A percentile compares a stretch with the other conserved stretches of the same genome.
Conservation (phyloP, 2,113 vertebrate species). For the Pseudorasbora parva region DNA sequence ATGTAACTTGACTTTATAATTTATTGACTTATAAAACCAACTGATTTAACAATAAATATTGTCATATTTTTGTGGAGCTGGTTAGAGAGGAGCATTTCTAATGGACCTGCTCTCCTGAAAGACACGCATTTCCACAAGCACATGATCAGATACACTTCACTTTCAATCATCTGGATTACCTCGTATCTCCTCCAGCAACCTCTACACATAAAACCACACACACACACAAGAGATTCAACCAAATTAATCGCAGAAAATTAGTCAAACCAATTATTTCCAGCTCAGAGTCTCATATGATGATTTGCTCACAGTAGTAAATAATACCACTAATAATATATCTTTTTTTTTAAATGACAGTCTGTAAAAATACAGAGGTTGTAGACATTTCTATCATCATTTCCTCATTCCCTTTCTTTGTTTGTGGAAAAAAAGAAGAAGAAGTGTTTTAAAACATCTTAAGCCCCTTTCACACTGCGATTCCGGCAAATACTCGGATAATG, state of each 20-base stretch:
- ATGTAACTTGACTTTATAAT: too few relatives aligned
- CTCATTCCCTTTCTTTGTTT: background rate
- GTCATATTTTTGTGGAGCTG: background rate
- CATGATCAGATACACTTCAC: constrained; percentile 8
- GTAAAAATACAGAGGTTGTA: background rate
- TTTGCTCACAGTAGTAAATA: background rate
- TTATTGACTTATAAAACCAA: too few relatives aligned
- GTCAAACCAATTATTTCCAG: background rate
- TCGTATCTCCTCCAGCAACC: background rate
- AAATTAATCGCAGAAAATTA: background rate
- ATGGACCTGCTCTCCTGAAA: background rate
- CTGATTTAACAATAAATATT: background rate
- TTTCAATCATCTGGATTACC: background rate
- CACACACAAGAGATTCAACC: background rate
- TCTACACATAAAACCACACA: background rate
- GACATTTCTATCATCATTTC: background rate
- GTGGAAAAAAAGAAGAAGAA: background rate
- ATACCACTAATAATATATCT: background rate
- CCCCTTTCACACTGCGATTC: too few relatives aligned
- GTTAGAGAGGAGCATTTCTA: background rate
- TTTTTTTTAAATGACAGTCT: background rate
- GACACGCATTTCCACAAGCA: background rate
- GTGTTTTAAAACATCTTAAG: background rate
- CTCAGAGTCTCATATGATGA: background rate
- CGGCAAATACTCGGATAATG: too few relatives aligned